Evolutionary conservation across 2,113 vertebrate genomes (phyloP).

Genomic region (Pelecanus crispus): DNA sequence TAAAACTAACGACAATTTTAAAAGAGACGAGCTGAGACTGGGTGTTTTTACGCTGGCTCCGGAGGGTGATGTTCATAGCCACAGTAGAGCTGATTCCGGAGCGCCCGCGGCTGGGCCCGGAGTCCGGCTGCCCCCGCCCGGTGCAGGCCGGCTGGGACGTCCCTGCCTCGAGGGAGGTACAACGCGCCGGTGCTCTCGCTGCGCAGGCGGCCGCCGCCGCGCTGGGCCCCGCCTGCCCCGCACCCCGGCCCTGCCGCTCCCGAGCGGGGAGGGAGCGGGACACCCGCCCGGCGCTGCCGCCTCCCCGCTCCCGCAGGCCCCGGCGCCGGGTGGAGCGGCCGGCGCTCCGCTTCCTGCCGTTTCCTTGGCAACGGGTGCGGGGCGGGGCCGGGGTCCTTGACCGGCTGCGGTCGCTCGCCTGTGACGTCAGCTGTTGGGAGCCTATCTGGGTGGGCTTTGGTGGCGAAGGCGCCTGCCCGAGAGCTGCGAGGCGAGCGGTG

Average conservation of each 20-base stretch:
- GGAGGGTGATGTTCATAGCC: background rate
- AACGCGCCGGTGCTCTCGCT: background rate
- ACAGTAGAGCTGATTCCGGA: fast-evolving
- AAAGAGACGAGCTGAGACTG: fast-evolving
- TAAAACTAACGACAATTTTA: fast-evolving
- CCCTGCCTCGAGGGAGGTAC: too few relatives aligned
- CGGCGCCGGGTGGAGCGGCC: background rate
- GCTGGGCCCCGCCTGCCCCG: background rate
- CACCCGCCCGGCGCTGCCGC: background rate
- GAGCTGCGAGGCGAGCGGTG: background rate
- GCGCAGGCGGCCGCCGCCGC: background rate
- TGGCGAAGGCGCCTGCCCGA: fast-evolving
- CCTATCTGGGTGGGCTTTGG: background rate
- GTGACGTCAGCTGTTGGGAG: fast-evolving
- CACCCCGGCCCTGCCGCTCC: too few relatives aligned
- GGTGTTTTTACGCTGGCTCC: fast-evolving
- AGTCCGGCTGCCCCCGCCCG: too few relatives aligned
- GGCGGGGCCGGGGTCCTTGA: fast-evolving
- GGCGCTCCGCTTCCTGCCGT: too few relatives aligned
- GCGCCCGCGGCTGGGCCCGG: fast-evolving
- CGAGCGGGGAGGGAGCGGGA: background rate
- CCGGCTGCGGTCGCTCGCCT: fast-evolving
- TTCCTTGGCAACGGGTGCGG: background rate
- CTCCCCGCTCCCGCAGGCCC: background rate
- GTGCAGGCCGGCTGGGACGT: background rate